These are phyloP conservation scores for Cryptoblepharus egeriae DNA, from an alignment of 2,797 vertebrate species.

Conservation along the genomic window DNA sequence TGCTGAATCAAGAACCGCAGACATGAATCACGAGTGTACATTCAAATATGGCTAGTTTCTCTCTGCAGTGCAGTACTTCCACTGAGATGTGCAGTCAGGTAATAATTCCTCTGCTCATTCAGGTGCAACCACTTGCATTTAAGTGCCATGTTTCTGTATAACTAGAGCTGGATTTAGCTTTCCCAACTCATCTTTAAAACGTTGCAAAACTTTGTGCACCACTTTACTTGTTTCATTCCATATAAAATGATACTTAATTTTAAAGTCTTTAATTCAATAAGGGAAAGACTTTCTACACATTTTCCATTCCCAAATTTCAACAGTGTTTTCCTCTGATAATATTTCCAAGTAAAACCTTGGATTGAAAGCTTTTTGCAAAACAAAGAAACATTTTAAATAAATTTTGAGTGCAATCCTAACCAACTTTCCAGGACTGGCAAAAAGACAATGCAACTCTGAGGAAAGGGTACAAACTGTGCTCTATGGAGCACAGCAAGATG, in stretches of 20 bases:
- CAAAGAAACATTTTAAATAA: too few relatives aligned
- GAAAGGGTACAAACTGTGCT: too few relatives aligned
- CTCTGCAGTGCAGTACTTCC: neutral
- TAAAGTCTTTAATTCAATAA: neutral
- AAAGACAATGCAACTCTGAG: too few relatives aligned
- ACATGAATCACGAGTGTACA: too few relatives aligned
- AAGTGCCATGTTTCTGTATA: neutral
- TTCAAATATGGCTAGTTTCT: neutral
- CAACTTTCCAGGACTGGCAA: too few relatives aligned
- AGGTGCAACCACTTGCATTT: neutral
- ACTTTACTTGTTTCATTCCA: neutral
- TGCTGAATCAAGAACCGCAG: neutral
- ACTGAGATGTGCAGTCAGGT: neutral
- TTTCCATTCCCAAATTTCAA: constrained; percentile 13
- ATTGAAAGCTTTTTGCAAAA: too few relatives aligned
- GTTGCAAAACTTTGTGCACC: neutral
- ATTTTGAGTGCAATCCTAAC: too few relatives aligned
- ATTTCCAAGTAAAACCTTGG: too few relatives aligned
- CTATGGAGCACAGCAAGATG: too few relatives aligned
- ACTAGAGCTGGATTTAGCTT: neutral
- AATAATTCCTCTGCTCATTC: neutral
- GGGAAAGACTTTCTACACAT: neutral
- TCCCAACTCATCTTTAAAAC: neutral
- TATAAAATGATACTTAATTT: neutral
- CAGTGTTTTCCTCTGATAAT: neutral